Evolutionary conservation across 2,888 invertebrate species (phyloP), one percentile per base, ranked within the genome.

Genomic region (Choreutis nemorana): DNA sequence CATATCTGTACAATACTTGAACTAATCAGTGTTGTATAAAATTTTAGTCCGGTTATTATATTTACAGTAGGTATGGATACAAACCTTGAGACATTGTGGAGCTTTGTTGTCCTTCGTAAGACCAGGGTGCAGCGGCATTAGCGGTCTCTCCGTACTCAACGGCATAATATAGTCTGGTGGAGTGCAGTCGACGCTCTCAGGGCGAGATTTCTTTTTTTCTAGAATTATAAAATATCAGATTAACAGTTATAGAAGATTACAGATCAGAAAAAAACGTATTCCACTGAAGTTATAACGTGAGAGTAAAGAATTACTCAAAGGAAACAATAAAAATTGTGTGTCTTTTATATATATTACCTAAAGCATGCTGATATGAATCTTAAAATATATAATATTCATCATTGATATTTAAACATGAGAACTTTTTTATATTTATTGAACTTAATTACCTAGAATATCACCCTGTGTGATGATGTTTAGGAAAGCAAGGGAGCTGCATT

Each of bases 161-260:
- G 97, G 97, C 86, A 97, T 91, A 48, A 97, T 94, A 64, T 89
- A 94, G 52, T 97, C 97, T 0, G 97, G 96, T 2, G 97, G 97
- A 0, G 96, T 96, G 61, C 96, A 97, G 65, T 97, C 97, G 0
- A 96, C 90, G 40, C 92, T 92, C 52, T 96, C 96, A 0, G 91
- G 90, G 3, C 94, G 84, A 31, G 85, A 83, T 48, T 91, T 91
- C 68, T 95, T 96, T 73, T 95, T 95, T 60, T 96, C 95, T 83
- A 72, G 13, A 47, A 42, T 12, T 13, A 23, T 26, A 20, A 11
- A 23, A 11, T 9, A 23, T 10, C n/a, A n/a, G n/a, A n/a, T n/a
- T n/a, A n/a, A n/a, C n/a, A n/a, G n/a, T n/a, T n/a, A n/a, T n/a
- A n/a, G n/a, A n/a, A n/a, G n/a, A n/a, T n/a, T n/a, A n/a, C n/a